A percentile compares a stretch with the other conserved stretches of the same genome.
phyloP scores from a whole-genome alignment of 2,888 invertebrate genomes.

The Gonocerus acuteangulatus region DNA sequence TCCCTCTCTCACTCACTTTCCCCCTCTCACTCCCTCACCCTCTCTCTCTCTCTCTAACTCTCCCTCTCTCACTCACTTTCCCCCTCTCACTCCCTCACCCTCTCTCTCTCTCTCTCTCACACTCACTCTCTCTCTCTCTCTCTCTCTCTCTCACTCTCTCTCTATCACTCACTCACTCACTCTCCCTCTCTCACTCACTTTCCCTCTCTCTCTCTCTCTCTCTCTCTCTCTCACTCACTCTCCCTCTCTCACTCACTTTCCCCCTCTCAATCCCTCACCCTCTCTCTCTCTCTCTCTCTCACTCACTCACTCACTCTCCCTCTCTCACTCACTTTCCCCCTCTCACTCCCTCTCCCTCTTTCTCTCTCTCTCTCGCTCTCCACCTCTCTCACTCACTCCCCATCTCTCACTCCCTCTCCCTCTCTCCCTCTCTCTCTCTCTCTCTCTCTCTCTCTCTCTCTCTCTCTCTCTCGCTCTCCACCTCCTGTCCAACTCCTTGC shows the following conservation, averaged over 20 bases:
- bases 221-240: conserved; percentile 1
- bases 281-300: conserved; percentile 3
- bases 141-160: too few relatives aligned
- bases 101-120: too few relatives aligned
- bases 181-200: too few relatives aligned
- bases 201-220: neutral
- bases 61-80: too few relatives aligned
- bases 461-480: neutral
- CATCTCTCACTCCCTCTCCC: neutral
- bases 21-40: neutral
- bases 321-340: neutral
- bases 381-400: neutral
- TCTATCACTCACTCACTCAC: too few relatives aligned
- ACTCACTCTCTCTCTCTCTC: too few relatives aligned
- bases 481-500: too few relatives aligned
- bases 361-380: too few relatives aligned
- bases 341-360: too few relatives aligned
- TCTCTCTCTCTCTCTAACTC: neutral
- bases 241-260: neutral
- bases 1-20: neutral
- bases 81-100: too few relatives aligned
- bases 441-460: neutral
- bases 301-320: neutral
- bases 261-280: neutral
- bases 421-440: conserved; percentile 3